Evolutionary conservation across 2,888 invertebrate genomes (phyloP).

Genomic region (Pollenia labialis): DNA sequence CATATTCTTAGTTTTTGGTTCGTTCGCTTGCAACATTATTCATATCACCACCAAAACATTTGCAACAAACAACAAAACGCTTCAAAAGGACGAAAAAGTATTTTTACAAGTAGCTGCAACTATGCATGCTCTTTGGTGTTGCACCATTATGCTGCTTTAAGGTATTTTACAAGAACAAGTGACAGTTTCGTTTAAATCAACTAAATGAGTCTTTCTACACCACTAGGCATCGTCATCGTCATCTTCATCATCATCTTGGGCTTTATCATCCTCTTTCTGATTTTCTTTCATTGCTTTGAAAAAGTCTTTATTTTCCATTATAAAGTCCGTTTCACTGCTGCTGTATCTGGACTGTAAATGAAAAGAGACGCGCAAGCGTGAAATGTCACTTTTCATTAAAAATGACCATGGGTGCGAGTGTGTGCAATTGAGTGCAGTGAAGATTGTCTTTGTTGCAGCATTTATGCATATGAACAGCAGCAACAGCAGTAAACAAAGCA

Average conservation of each 20-base stretch:
- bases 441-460: conserved; percentile 42
- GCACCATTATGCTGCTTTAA: conserved; percentile 63
- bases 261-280: conserved; percentile 15
- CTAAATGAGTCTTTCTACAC: conserved; percentile 75
- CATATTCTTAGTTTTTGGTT: conserved; percentile 36
- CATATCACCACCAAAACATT: conserved; percentile 45
- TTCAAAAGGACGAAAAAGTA: conserved; percentile 27
- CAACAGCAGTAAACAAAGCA: conserved; percentile 13
- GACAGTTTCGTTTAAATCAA: conserved; percentile 77
- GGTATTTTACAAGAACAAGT: conserved; percentile 75
- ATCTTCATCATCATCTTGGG: conserved; percentile 16
- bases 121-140: conserved; percentile 13
- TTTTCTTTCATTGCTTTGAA: neutral
- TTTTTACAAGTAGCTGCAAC: conserved; percentile 19
- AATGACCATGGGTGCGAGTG: conserved; percentile 71
- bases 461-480: conserved; percentile 63
- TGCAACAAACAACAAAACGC: neutral
- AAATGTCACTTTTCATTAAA: conserved; percentile 83
- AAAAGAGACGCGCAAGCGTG: conserved; percentile 79
- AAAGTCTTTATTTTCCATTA: conserved; percentile 53
- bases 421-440: conserved; percentile 52
- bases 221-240: conserved; percentile 61
- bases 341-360: conserved; percentile 53
- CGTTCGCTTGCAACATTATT: conserved; percentile 28
- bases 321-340: conserved; percentile 28